Evolutionary conservation across 2,113 vertebrate genomes (phyloP).

Genomic region (Anguilla japonica): DNA sequence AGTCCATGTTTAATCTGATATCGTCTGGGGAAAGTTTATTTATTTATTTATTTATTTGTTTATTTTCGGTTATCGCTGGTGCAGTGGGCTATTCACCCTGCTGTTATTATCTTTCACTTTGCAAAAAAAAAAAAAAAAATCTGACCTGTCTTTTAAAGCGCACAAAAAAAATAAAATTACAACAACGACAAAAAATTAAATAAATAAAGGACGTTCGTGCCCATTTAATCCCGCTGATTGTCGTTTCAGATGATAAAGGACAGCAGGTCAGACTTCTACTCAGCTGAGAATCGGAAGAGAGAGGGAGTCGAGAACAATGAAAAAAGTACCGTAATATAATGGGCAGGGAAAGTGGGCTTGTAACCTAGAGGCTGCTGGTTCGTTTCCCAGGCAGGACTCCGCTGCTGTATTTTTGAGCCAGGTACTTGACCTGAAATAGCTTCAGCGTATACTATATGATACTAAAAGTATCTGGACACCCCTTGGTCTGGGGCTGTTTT

Average conservation of each 20-base stretch:
- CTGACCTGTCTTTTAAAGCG: conserved; percentile 25
- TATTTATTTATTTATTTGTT: background rate
- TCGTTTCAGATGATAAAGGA: background rate
- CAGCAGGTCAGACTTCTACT: background rate
- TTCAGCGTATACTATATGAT: too few relatives aligned
- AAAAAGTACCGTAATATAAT: background rate
- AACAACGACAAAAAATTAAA: background rate
- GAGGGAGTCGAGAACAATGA: background rate
- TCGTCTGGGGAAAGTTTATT: conserved; percentile 19
- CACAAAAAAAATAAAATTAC: background rate
- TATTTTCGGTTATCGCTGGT: background rate
- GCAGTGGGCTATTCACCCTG: background rate
- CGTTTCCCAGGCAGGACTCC: too few relatives aligned
- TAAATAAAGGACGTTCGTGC: background rate
- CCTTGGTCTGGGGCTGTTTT: too few relatives aligned
- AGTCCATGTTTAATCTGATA: conserved; percentile 33
- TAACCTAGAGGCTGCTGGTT: too few relatives aligned
- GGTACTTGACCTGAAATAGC: too few relatives aligned
- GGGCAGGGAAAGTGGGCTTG: too few relatives aligned
- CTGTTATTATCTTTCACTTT: conserved; percentile 16
- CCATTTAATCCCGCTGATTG: background rate
- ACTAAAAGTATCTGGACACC: too few relatives aligned
- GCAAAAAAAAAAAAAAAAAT: conserved; percentile 11
- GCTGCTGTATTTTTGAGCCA: too few relatives aligned
- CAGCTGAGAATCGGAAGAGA: background rate